These are phyloP conservation scores for Dryococelus australis DNA, from an alignment of 2,888 invertebrate genomes.

Conservation along the genomic window DNA sequence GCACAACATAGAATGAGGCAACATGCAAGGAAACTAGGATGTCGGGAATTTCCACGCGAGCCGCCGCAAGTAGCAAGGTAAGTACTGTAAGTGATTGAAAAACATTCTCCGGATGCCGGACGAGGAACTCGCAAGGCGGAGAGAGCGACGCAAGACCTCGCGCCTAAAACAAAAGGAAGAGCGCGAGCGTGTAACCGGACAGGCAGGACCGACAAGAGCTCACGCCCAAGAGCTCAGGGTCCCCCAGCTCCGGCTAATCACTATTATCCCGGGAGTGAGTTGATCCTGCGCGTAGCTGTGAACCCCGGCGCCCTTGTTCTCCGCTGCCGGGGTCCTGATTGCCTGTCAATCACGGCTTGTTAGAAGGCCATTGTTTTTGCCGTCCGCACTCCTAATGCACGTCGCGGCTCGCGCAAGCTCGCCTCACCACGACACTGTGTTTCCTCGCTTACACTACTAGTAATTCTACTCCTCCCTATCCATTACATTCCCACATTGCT, in stretches of 20 bases:
- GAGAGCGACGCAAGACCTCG: not conserved
- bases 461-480: too few species aligned
- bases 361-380: not conserved
- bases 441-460: too few species aligned
- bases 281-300: not conserved
- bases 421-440: too few species aligned
- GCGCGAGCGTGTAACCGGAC: not conserved
- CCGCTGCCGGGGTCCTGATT: not conserved
- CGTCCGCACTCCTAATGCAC: not conserved
- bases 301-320: too few species aligned
- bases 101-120: not conserved
- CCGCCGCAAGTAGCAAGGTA: not conserved
- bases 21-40: too few species aligned
- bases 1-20: too few species aligned
- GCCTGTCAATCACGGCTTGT: constrained; percentile 11
- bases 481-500: too few species aligned
- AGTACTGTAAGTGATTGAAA: not conserved
- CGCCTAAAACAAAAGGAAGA: not conserved
- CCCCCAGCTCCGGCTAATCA: constrained; percentile 3
- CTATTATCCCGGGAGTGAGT: not conserved
- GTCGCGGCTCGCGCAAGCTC: too few species aligned
- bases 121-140: not conserved
- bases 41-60: not conserved
- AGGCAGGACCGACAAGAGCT: not conserved
- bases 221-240: not conserved